Conservation (phyloP, 2,797 vertebrate species). For the Lacerta agilis region DNA sequence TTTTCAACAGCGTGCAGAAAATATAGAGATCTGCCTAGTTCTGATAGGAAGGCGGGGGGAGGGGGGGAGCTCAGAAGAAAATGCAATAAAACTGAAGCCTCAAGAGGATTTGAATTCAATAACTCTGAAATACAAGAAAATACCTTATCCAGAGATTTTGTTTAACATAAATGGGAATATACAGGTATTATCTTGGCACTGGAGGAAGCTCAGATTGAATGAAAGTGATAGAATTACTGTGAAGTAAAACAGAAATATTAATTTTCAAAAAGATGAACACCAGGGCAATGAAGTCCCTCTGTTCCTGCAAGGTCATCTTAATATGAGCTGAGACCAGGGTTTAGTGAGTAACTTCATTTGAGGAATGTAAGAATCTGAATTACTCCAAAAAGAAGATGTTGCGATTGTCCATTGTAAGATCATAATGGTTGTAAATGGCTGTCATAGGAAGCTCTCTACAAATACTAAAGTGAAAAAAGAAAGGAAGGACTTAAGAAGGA, state of each 20-base stretch:
- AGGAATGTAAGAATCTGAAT: conserved; percentile 5
- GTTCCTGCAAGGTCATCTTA: not conserved
- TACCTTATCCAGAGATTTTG: conserved; percentile 6
- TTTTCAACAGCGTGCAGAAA: conserved; percentile 5
- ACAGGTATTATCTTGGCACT: conserved; percentile 1
- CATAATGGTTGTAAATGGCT: not conserved
- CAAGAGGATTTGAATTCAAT: conserved; percentile 35
- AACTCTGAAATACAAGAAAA: conserved; percentile 23
- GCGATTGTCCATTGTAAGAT: not conserved
- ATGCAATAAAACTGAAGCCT: conserved; percentile 25
- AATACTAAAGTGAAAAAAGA: not conserved
- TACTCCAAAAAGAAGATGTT: not conserved
- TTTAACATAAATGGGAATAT: conserved; percentile 28
- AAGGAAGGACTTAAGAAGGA: not conserved
- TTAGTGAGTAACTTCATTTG: conserved; percentile 18
- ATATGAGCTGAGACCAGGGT: not conserved
- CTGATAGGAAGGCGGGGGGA: not conserved
- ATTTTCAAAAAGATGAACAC: conserved; percentile 1
- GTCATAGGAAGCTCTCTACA: not conserved
- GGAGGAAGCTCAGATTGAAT: conserved; percentile 5
- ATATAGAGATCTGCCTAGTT: conserved; percentile 4
- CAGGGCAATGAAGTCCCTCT: not conserved
- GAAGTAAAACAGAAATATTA: conserved; percentile 14
- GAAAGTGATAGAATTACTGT: conserved; percentile 21
- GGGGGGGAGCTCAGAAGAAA: conserved; percentile 23